Percentiles rank a stretch among this genome's conserved stretches.
Evolutionary conservation across 2,888 invertebrate genomes (phyloP).

Genomic region (Adela reaumurella): DNA sequence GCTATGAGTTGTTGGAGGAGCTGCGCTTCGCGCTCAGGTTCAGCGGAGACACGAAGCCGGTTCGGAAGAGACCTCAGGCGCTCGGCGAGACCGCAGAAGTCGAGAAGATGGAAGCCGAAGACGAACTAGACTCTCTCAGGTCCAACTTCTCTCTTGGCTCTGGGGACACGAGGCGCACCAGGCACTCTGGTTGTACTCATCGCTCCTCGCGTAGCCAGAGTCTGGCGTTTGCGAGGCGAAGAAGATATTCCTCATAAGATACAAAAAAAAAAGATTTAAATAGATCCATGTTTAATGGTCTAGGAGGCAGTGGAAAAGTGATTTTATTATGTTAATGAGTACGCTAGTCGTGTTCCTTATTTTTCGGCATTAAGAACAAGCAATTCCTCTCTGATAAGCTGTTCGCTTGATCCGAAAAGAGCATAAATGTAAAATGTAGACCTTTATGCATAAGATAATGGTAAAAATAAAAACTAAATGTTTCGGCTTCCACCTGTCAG

Average conservation of each 20-base stretch:
- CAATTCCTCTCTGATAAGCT: too few relatives aligned
- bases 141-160: slow-evolving; percentile 33
- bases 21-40: slow-evolving; percentile 62
- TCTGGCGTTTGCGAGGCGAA: slow-evolving; percentile 35
- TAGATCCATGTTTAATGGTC: too few relatives aligned
- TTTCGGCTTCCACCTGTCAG: too few relatives aligned
- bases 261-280: too few relatives aligned
- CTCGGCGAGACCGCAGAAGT: slow-evolving; percentile 20
- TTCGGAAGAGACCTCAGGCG: slow-evolving; percentile 29
- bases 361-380: too few relatives aligned
- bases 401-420: too few relatives aligned
- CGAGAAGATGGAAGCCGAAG: slow-evolving; percentile 22
- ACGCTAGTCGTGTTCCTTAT: too few relatives aligned
- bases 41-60: slow-evolving; percentile 60
- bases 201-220: slow-evolving; percentile 37
- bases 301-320: too few relatives aligned
- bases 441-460: too few relatives aligned
- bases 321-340: too few relatives aligned
- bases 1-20: slow-evolving; percentile 58
- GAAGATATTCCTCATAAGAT: slow-evolving; percentile 26
- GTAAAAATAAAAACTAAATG: too few relatives aligned
- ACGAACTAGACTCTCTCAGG: slow-evolving; percentile 32
- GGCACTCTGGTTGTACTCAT: slow-evolving; percentile 34
- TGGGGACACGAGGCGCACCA: slow-evolving; percentile 27
- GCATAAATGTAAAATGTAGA: too few relatives aligned